A percentile compares a stretch with the other conserved stretches of the same genome.
phyloP scores from a whole-genome alignment of 2,888 invertebrate genomes.

The Eurytoma californica region DNA sequence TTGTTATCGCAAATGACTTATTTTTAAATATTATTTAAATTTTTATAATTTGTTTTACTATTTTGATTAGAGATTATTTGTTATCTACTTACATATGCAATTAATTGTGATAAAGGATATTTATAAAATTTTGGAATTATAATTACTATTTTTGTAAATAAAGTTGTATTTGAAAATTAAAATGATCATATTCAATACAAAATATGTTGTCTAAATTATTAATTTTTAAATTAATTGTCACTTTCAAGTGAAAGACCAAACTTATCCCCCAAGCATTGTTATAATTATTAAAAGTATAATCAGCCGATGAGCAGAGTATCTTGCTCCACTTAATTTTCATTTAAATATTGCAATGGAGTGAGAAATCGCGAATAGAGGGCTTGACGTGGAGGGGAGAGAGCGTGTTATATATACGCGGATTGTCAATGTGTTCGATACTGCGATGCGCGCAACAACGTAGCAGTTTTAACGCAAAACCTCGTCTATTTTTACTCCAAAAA shows the following conservation, averaged over 20 bases:
- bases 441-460: too few species aligned
- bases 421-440: too few species aligned
- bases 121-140: constrained; percentile 6
- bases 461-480: neutral
- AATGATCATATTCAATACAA: neutral
- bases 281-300: too few species aligned
- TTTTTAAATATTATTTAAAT: constrained; percentile 10
- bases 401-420: too few species aligned
- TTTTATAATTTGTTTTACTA: neutral
- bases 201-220: neutral
- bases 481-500: neutral
- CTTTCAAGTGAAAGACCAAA: too few species aligned
- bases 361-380: too few species aligned
- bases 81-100: neutral
- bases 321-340: too few species aligned
- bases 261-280: too few species aligned
- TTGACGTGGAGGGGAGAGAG: too few species aligned
- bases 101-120: constrained; percentile 16
- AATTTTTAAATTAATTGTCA: too few species aligned
- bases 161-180: constrained; percentile 12
- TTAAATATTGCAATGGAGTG: too few species aligned
- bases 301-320: too few species aligned
- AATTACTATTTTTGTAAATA: constrained; percentile 33
- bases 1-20: constrained; percentile 1
- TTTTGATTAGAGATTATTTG: neutral